Conservation (phyloP, 1,140 invertebrate species). For the Drosophila bocki region DNA sequence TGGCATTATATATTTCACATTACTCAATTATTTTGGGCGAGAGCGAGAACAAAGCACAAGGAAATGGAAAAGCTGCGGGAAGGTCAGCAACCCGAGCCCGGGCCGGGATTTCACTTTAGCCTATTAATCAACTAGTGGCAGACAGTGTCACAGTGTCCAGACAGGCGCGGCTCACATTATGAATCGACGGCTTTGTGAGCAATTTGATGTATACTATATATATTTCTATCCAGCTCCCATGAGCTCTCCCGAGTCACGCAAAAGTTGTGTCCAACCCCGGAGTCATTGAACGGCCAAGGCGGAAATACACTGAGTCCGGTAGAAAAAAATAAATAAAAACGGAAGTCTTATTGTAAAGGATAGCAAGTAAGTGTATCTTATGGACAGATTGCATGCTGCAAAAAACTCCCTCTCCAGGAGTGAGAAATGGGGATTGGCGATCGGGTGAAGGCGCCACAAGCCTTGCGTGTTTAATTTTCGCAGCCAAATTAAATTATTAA, state of each 20-base stretch:
- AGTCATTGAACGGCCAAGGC: conserved; percentile 64
- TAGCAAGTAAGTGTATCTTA: conserved; percentile 64
- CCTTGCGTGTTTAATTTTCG: conserved; percentile 57
- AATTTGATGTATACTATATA: conserved; percentile 29
- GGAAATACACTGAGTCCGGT: conserved; percentile 48
- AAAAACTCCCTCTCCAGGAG: conserved; percentile 24
- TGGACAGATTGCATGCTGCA: conserved; percentile 67
- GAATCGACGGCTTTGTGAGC: conserved; percentile 54
- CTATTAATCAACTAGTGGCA: conserved; percentile 75
- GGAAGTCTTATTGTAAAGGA: conserved; percentile 66
- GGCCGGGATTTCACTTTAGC: conserved; percentile 27
- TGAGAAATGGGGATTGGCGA: conserved; percentile 36
- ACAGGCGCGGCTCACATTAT: conserved; percentile 57
- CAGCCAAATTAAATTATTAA: conserved; percentile 76
- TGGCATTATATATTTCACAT: conserved; percentile 44
- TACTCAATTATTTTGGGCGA: conserved; percentile 48
- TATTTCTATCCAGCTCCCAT: conserved; percentile 30
- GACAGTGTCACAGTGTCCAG: conserved; percentile 43
- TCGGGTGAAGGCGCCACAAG: conserved; percentile 12
- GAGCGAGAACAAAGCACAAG: conserved; percentile 63
- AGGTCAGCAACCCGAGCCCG: conserved; percentile 63
- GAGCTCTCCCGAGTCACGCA: conserved; percentile 63
- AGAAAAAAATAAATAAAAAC: conserved; percentile 37
- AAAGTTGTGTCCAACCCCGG: conserved; percentile 49
- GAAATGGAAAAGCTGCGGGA: conserved; percentile 50